Conservation (phyloP, 1,140 invertebrate genomes). For the Drosophila micromelanica region DNA sequence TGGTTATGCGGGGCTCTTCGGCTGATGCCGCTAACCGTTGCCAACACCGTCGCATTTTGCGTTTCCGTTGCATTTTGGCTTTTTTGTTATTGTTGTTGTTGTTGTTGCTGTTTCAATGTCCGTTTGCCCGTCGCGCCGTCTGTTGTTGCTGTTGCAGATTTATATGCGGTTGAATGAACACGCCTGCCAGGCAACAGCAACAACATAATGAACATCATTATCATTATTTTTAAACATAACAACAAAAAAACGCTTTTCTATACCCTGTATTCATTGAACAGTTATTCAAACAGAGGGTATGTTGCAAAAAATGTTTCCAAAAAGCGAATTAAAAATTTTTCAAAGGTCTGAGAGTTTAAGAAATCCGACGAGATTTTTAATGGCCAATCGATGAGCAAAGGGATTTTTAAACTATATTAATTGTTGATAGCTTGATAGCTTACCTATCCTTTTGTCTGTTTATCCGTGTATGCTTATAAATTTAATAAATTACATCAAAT, state of each 20-base stretch:
- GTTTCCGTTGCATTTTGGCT: slow-evolving; percentile 68
- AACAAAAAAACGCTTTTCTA: neutral
- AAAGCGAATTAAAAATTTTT: no score
- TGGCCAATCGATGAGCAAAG: no score
- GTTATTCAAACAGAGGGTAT: no score
- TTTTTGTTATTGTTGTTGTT: slow-evolving; percentile 54
- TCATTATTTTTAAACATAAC: slow-evolving; percentile 40
- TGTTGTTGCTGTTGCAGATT: slow-evolving; percentile 63
- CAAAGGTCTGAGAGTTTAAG: no score
- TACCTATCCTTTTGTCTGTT: no score
- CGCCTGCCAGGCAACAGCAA: slow-evolving; percentile 62
- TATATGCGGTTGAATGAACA: slow-evolving; percentile 82
- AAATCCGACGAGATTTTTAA: no score
- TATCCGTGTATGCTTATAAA: no score
- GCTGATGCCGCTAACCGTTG: slow-evolving; percentile 37
- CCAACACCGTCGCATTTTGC: slow-evolving; percentile 29
- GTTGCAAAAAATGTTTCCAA: no score
- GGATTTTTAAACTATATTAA: no score
- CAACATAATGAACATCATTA: slow-evolving; percentile 46
- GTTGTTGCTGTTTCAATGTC: slow-evolving; percentile 34
- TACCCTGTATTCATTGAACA: no score
- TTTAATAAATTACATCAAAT: no score
- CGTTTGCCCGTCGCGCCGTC: slow-evolving; percentile 2
- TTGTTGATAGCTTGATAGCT: no score
- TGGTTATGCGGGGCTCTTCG: slow-evolving; percentile 17